Percentiles rank a stretch among this genome's conserved stretches.
These are phyloP conservation scores for Ephydatia muelleri DNA, from an alignment of 37 sponge, comb jelly and placozoan species.

Conservation along the genomic window DNA sequence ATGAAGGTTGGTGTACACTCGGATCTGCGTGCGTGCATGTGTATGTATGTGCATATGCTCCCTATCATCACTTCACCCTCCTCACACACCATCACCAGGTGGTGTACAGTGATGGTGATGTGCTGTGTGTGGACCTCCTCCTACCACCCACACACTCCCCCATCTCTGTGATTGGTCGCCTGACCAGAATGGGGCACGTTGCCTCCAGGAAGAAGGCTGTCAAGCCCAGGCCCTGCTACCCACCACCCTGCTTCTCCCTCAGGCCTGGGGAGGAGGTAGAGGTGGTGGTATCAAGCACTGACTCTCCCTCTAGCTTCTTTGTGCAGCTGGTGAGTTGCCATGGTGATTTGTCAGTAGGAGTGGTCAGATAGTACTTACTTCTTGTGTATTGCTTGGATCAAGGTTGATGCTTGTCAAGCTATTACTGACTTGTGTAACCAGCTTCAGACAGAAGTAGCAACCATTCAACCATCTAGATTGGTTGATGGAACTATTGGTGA, in stretches of 20 bases:
- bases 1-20: no score
- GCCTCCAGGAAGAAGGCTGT: neutral
- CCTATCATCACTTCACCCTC: no score
- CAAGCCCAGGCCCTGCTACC: neutral
- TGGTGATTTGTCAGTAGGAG: neutral
- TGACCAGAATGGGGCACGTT: neutral
- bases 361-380: no score
- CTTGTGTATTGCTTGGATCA: neutral
- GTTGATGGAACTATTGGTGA: neutral
- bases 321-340: conserved; percentile 19
- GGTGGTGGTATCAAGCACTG: conserved; percentile 13
- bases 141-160: neutral
- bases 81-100: neutral
- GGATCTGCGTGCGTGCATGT: no score
- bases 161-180: neutral
- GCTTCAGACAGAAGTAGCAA: neutral
- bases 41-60: no score
- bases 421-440: neutral
- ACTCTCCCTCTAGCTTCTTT: conserved; percentile 24
- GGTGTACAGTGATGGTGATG: neutral
- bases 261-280: conserved; percentile 12
- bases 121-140: neutral
- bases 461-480: neutral
- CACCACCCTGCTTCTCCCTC: neutral
- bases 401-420: neutral